Evolutionary conservation across 2,888 invertebrate species (phyloP), one percentile per base, ranked within the genome.

Genomic region (Lithophane semibrunnea): DNA sequence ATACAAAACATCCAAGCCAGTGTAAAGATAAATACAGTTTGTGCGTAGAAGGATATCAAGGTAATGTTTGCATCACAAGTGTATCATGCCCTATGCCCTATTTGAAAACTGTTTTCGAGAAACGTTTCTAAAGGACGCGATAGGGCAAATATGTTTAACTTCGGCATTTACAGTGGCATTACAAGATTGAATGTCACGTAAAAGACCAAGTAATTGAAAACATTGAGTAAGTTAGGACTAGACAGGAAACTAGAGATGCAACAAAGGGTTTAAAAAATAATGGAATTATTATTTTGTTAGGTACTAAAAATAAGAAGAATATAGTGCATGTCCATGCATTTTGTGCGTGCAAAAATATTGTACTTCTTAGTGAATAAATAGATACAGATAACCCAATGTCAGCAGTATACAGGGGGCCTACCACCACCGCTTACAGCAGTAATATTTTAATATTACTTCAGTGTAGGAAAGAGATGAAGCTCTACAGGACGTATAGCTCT

Each of bases 41-140:
- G 74, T 81, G 78, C 69, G 12, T 54, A 74, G 71, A 67, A 65
- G 44, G 8, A 8, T 49, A 54, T 71, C n/a, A 60, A 47, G 42
- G 24, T 2, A 16, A 29, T 16, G 7, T 47, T 47, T 2, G 16
- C 44, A 72, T 56, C 60, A 60, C 37, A 72, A 66, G 60, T 58
- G 13, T 24, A 58, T 49, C 44, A 47, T 29, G 58, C 10, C 61
- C 61, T 63, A 73, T 66, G n/a, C n/a, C n/a, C n/a, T n/a, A 56
- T 16, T 49, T 44, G 29, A 16, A 29, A 49, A 63, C 13, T 18
- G 12, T 24, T 65, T 63, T 65, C 5, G 12, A 47, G 3, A 13
- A 24, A 21, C 0, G 9, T 42, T 60, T 18, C 5, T 56, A 44
- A 47, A 56, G 49, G 13, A 73, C 21, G 60, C 60, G 54, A 72